phyloP scores from a whole-genome alignment of 2,113 vertebrate species.

The Urocitellus parryii region DNA sequence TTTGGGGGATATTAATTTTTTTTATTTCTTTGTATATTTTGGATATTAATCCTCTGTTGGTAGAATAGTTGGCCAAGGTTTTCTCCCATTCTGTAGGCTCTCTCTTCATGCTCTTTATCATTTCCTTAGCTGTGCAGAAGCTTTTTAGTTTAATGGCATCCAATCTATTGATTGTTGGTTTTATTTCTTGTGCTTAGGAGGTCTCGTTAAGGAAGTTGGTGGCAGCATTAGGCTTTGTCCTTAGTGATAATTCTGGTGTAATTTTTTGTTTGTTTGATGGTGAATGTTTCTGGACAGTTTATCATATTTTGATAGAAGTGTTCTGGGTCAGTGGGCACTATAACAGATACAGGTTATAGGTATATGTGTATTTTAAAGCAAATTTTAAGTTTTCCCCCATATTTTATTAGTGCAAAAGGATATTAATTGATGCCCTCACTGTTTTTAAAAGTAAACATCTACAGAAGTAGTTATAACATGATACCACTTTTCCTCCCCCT shows the following conservation, averaged over 20 bases:
- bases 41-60: no score
- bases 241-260: background rate
- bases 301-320: background rate
- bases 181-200: no score
- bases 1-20: no score
- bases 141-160: no score
- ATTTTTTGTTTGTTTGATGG: background rate
- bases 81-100: no score
- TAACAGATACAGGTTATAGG: background rate
- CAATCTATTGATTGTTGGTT: no score
- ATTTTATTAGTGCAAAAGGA: background rate
- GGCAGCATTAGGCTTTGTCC: background rate
- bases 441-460: background rate
- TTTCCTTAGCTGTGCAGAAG: no score
- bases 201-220: no score
- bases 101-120: no score
- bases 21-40: no score
- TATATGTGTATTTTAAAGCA: background rate
- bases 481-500: background rate
- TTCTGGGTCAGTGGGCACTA: background rate
- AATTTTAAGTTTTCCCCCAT: background rate
- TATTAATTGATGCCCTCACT: background rate
- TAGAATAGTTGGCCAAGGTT: no score
- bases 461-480: background rate
- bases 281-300: background rate